Percentiles rank a stretch among this genome's conserved stretches.
These are phyloP conservation scores for Euwallacea similis DNA, from an alignment of 1,140 invertebrate species.

Conservation along the genomic window DNA sequence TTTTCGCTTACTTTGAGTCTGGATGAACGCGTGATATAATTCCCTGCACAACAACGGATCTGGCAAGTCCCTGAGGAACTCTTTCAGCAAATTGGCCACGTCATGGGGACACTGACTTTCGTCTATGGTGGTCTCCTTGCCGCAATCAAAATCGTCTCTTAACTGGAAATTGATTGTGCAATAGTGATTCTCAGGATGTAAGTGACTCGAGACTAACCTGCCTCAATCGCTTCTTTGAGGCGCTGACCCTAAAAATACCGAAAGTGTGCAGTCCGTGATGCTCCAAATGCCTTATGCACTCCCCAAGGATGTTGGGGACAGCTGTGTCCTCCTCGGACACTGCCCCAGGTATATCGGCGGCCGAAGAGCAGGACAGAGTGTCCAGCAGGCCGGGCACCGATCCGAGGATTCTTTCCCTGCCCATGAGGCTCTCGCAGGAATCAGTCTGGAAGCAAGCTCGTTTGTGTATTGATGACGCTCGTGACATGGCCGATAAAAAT, in stretches of 20 bases:
- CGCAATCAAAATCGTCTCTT: slow-evolving; percentile 87
- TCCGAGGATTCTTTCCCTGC: slow-evolving; percentile 60
- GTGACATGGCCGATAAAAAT: slow-evolving; percentile 28
- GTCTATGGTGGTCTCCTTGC: slow-evolving; percentile 74
- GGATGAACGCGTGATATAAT: slow-evolving; percentile 85
- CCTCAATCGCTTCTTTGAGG: slow-evolving; percentile 86
- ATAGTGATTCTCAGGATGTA: background rate
- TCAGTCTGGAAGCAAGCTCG: slow-evolving; percentile 53
- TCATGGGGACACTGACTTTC: slow-evolving; percentile 87
- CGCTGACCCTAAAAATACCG: slow-evolving; percentile 87
- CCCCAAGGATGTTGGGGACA: slow-evolving; percentile 73
- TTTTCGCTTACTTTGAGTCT: slow-evolving; percentile 82
- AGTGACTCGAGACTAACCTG: slow-evolving; percentile 59
- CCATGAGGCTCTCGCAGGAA: slow-evolving; percentile 69
- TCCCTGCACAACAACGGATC: slow-evolving; percentile 88
- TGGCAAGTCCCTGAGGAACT: slow-evolving; percentile 89
- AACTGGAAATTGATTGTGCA: slow-evolving; percentile 61
- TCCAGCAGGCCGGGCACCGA: slow-evolving; percentile 63
- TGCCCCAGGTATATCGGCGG: slow-evolving; percentile 47
- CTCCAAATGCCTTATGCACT: slow-evolving; percentile 81
- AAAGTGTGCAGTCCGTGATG: slow-evolving; percentile 77
- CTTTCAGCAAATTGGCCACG: slow-evolving; percentile 89
- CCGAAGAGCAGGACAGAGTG: slow-evolving; percentile 48
- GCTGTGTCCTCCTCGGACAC: slow-evolving; percentile 51
- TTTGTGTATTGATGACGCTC: slow-evolving; percentile 16